These are phyloP conservation scores for Amblyraja radiata DNA, from an alignment of 2,797 vertebrate genomes.

Conservation along the genomic window DNA sequence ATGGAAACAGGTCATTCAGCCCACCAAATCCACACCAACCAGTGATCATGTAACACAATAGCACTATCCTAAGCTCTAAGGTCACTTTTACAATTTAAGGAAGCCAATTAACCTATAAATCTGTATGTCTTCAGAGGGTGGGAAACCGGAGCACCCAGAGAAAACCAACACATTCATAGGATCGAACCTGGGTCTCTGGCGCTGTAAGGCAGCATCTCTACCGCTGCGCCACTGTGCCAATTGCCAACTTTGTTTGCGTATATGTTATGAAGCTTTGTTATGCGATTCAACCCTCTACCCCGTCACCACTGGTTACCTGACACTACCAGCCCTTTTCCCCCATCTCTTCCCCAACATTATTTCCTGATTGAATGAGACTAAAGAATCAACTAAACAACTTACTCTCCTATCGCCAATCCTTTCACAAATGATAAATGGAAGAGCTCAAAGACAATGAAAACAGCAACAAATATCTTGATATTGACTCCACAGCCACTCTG, in stretches of 20 bases:
- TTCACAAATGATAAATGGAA: background rate
- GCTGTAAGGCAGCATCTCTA: no score
- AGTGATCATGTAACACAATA: no score
- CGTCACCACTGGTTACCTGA: constrained; percentile 37
- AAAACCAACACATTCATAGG: no score
- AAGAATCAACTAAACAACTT: background rate
- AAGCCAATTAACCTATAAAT: no score
- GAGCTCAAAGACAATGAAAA: background rate
- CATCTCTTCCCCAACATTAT: background rate
- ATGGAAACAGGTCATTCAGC: no score
- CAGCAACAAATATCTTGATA: no score
- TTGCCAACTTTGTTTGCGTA: constrained; percentile 33
- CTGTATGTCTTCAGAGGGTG: no score
- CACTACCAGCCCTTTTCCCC: background rate
- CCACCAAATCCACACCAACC: no score
- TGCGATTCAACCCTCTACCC: constrained; percentile 43
- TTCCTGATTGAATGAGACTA: background rate
- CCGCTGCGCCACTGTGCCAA: background rate
- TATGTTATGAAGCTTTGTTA: constrained; percentile 32
- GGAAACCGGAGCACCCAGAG: no score
- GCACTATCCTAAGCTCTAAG: no score
- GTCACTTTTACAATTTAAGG: no score
- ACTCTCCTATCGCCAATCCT: background rate
- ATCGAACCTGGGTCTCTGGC: no score
- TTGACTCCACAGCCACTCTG: background rate